These are phyloP conservation scores for Drosophila kokeensis DNA, from an alignment of 2,888 invertebrate genomes.

Conservation along the genomic window DNA sequence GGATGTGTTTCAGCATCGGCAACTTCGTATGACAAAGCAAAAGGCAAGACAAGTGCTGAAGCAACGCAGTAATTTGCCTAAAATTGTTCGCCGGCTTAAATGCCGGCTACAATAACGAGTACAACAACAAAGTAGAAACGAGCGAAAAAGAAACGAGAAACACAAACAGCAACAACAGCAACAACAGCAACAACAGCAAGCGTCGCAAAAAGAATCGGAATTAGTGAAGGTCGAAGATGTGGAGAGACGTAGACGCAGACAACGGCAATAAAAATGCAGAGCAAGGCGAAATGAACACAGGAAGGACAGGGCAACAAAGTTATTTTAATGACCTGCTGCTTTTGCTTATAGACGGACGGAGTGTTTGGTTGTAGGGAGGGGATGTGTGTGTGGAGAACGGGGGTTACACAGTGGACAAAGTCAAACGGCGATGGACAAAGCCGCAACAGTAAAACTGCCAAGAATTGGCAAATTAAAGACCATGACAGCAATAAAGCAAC, in stretches of 20 bases:
- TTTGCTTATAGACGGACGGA: not conserved
- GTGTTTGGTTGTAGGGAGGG: not conserved
- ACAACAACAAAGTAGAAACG: conserved; percentile 25
- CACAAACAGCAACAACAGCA: conserved; percentile 30
- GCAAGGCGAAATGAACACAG: conserved; percentile 60
- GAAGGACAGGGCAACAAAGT: conserved; percentile 77
- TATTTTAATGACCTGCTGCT: conserved; percentile 77
- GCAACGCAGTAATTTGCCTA: conserved; percentile 64
- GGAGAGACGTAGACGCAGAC: conserved; percentile 45
- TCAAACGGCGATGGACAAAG: conserved; percentile 49
- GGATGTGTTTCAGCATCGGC: conserved; percentile 36
- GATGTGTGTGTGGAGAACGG: no score
- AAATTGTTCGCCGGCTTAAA: conserved; percentile 65
- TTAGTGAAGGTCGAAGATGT: conserved; percentile 55
- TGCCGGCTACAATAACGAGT: conserved; percentile 50
- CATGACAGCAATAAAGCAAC: conserved; percentile 51
- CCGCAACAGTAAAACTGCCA: conserved; percentile 63
- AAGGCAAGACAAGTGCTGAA: conserved; percentile 54
- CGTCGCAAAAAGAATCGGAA: conserved; percentile 39
- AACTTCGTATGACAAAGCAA: conserved; percentile 61
- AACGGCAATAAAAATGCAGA: conserved; percentile 70
- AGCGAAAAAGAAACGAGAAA: conserved; percentile 24
- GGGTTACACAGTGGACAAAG: conserved; percentile 26
- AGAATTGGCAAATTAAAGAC: conserved; percentile 58
- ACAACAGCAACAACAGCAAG: conserved; percentile 11